Percentiles rank a stretch among this genome's conserved stretches.
Evolutionary conservation across 2,888 invertebrate species (phyloP).

Genomic region (Spicauda simplicius): DNA sequence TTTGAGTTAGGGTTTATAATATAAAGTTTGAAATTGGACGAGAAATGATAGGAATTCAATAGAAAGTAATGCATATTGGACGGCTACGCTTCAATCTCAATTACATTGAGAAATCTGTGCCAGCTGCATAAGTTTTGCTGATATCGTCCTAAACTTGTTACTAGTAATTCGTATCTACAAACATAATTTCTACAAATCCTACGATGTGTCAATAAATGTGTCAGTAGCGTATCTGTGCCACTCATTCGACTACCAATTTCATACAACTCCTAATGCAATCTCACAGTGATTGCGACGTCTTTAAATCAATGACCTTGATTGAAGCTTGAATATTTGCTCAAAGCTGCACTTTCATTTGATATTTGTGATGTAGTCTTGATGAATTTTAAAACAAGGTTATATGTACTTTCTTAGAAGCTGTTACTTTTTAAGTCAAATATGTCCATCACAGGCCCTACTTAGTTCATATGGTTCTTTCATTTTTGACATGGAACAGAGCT

Average conservation of each 20-base stretch:
- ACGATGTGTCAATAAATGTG: constrained; percentile 12
- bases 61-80: too few species aligned
- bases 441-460: too few species aligned
- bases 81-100: too few species aligned
- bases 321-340: constrained; percentile 22
- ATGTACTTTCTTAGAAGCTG: too few species aligned
- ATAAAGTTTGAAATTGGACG: too few species aligned
- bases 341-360: not conserved
- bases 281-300: constrained; percentile 64
- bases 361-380: not conserved
- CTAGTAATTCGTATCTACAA: not conserved
- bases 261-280: constrained; percentile 54
- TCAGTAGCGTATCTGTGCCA: constrained; percentile 1
- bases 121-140: not conserved
- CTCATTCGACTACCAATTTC: constrained; percentile 22
- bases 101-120: too few species aligned
- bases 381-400: not conserved
- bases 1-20: too few species aligned
- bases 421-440: too few species aligned
- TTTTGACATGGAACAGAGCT: too few species aligned
- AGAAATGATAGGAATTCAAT: too few species aligned
- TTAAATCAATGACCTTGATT: constrained; percentile 63
- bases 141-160: not conserved
- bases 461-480: too few species aligned
- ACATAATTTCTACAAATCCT: constrained; percentile 11